Evolutionary conservation across 2,113 vertebrate species (phyloP), one percentile per base, ranked within the genome.

Genomic region (Notothenia coriiceps): DNA sequence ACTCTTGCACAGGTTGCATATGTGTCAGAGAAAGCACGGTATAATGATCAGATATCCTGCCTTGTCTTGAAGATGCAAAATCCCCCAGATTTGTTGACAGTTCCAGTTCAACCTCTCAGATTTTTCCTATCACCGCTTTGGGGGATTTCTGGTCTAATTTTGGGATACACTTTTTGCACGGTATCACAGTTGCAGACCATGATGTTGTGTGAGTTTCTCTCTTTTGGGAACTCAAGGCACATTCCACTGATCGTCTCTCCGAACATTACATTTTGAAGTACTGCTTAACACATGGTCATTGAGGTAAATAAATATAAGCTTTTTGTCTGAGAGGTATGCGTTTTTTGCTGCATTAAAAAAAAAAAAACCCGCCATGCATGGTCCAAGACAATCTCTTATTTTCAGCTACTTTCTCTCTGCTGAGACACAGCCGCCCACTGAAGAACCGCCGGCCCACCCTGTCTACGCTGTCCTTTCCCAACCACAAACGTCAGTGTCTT

Each of bases 191-290:
- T 56, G 43, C 7, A 76, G 25, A 67, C 5, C 33, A 64, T 25
- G 60, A 59, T 54, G 35, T 52, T n/a, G 8, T 62, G 6, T 49
- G 6, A 25, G 0, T 68, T 52, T 18, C 55, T 81, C 67, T 82
- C 64, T 73, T 68, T 59, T 47, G 22, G 62, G 60, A 79, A 63
- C 54, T 51, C 33, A 33, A 83, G 52, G 47, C 55, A 50, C 88
- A 87, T 84, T 89, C 87, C 88, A 78, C 35, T 13, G 65, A 70
- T 77, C 78, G 51, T 69, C 77, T 80, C 57, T 78, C 49, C 57
- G 85, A 93, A 90, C 86, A 77, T 83, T 86, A 87, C 13, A 87
- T 93, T 92, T 89, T 40, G 69, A 49, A 40, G 60, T 43, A 47
- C 51, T 60, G 61, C 73, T 75, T 74, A 75, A 87, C 51, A 85